These are phyloP conservation scores for Ophion slaviceki DNA, from an alignment of 2,888 invertebrate species.

Conservation along the genomic window DNA sequence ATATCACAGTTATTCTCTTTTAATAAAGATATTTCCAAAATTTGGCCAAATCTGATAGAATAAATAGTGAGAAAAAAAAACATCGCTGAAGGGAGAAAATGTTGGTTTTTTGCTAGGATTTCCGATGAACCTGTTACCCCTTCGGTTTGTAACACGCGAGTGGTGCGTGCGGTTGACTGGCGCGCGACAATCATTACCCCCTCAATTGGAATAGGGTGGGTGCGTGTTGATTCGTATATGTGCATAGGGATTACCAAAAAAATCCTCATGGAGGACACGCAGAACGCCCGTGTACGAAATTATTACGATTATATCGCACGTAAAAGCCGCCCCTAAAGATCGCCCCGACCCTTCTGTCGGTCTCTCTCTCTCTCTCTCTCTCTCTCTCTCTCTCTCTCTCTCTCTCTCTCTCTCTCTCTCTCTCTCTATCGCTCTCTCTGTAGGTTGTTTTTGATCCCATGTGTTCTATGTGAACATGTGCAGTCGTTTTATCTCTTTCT, in stretches of 20 bases:
- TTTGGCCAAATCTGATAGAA: not conserved
- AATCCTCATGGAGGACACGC: conserved; percentile 46
- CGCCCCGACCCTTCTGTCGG: not conserved
- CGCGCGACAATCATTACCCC: conserved; percentile 63
- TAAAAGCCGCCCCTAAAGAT: conserved; percentile 66
- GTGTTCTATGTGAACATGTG: conserved; percentile 57
- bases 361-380: conserved; percentile 4
- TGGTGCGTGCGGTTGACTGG: conserved; percentile 44
- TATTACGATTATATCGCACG: conserved; percentile 78
- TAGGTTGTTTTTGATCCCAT: not conserved
- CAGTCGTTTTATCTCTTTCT: conserved; percentile 39
- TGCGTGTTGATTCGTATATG: conserved; percentile 1
- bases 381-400: not conserved
- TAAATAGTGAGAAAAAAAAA: not conserved
- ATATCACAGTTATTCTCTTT: not conserved
- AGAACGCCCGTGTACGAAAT: conserved; percentile 69
- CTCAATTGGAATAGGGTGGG: conserved; percentile 60
- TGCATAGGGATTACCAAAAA: conserved; percentile 28
- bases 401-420: conserved; percentile 2
- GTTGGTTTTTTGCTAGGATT: not conserved
- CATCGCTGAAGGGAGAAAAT: not conserved
- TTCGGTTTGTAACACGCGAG: conserved; percentile 23
- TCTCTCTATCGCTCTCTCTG: not conserved
- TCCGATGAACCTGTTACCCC: conserved; percentile 49
- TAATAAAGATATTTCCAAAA: not conserved